These are phyloP conservation scores for Eolophus roseicapilla DNA, from an alignment of 2,113 vertebrate genomes.

Conservation along the genomic window DNA sequence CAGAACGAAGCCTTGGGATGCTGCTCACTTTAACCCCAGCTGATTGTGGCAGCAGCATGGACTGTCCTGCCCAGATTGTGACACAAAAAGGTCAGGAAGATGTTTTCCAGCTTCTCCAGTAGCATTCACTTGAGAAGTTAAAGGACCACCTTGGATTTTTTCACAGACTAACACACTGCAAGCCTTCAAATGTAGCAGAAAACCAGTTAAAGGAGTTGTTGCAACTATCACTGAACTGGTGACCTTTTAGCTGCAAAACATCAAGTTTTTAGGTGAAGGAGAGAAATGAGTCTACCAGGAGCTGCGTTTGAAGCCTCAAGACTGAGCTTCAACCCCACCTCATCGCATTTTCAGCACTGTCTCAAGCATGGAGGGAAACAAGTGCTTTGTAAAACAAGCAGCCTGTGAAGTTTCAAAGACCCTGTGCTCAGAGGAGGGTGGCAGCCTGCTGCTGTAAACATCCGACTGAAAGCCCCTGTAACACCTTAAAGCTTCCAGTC, in stretches of 20 bases:
- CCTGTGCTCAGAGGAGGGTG: conserved; percentile 55
- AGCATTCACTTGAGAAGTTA: background rate
- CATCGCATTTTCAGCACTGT: fast-evolving
- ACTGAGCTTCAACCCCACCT: background rate
- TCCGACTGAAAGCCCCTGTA: conserved; percentile 98
- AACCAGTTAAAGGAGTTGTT: background rate
- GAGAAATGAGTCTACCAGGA: background rate
- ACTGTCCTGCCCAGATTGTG: background rate
- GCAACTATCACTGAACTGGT: background rate
- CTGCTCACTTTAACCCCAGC: background rate
- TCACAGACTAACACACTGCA: background rate
- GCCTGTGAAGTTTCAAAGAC: background rate
- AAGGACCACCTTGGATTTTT: conserved; percentile 31
- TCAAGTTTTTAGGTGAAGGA: background rate
- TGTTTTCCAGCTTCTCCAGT: background rate
- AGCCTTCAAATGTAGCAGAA: background rate
- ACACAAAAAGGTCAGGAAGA: background rate
- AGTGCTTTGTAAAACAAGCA: background rate
- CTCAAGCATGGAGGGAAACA: background rate
- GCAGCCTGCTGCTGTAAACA: conserved; percentile 99
- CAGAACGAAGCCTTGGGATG: background rate
- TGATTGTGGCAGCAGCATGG: background rate
- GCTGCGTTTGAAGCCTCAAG: background rate
- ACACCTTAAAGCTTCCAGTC: conserved; percentile 97
- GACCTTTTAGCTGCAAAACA: background rate